A percentile compares a stretch with the other conserved stretches of the same genome.
Evolutionary conservation across 2,888 invertebrate species (phyloP).

Genomic region (Oasisia sp.): DNA sequence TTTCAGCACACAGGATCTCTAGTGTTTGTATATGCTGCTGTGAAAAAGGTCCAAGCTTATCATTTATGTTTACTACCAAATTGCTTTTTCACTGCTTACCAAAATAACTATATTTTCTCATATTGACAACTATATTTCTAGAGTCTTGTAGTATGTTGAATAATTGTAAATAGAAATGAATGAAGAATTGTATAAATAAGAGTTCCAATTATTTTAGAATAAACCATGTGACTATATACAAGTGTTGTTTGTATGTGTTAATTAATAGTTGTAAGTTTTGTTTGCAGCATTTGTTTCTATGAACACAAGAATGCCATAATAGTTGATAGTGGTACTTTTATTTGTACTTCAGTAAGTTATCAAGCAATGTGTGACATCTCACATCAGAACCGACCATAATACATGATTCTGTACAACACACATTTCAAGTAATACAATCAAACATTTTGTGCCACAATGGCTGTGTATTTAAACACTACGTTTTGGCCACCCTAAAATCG

Average conservation of each 20-base stretch:
- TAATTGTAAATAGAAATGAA: background rate
- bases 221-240: background rate
- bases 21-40: background rate
- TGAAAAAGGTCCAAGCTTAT: background rate
- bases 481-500: too few relatives aligned
- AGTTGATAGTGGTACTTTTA: too few relatives aligned
- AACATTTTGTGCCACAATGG: too few relatives aligned
- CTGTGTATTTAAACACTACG: too few relatives aligned
- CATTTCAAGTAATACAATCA: too few relatives aligned
- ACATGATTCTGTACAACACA: too few relatives aligned
- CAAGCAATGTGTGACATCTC: too few relatives aligned
- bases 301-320: too few relatives aligned
- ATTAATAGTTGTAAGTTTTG: background rate
- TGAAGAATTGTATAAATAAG: conserved; percentile 3
- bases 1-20: background rate
- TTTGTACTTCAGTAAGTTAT: too few relatives aligned
- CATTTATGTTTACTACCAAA: background rate
- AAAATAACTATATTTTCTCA: background rate
- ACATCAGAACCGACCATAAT: too few relatives aligned
- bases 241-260: background rate
- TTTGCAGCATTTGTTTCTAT: background rate
- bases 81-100: background rate
- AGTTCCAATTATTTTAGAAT: background rate
- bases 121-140: conserved; percentile 2
- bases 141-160: background rate